Evolutionary conservation across 1,140 invertebrate species (phyloP).

Genomic region (Heliconius nattereri): DNA sequence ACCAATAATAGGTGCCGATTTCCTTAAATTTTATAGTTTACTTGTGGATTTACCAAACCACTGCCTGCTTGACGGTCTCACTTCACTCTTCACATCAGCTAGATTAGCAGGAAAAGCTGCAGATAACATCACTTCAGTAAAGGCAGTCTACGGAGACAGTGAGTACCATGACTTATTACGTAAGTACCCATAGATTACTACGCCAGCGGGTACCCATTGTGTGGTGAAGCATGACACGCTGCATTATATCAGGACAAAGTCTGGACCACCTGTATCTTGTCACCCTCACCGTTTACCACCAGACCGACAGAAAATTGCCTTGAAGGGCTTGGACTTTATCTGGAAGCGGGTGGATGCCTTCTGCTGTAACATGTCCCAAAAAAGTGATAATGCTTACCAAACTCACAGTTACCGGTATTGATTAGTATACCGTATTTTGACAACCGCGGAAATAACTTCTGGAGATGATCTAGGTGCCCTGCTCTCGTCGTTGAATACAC

Average conservation of each 20-base stretch:
- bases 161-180: conserved; percentile 13
- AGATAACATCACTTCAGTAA: background rate
- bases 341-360: conserved; percentile 37
- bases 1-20: too few relatives aligned
- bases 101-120: background rate
- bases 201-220: background rate
- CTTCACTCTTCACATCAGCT: conserved; percentile 2
- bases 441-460: conserved; percentile 42
- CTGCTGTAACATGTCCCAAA: background rate
- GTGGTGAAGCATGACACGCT: background rate
- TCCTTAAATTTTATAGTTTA: too few relatives aligned
- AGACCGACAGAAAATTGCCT: conserved; percentile 8
- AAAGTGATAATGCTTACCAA: background rate
- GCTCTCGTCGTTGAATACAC: conserved; percentile 45
- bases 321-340: conserved; percentile 37
- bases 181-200: background rate
- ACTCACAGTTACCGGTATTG: conserved; percentile 37
- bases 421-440: conserved; percentile 46
- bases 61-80: conserved; percentile 26
- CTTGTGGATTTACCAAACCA: too few relatives aligned
- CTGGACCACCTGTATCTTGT: conserved; percentile 16
- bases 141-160: background rate
- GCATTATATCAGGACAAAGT: conserved; percentile 2
- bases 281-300: conserved; percentile 5
- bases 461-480: conserved; percentile 23